These are phyloP conservation scores for Spea hammondii DNA, from an alignment of 2,797 vertebrate genomes.

Conservation along the genomic window DNA sequence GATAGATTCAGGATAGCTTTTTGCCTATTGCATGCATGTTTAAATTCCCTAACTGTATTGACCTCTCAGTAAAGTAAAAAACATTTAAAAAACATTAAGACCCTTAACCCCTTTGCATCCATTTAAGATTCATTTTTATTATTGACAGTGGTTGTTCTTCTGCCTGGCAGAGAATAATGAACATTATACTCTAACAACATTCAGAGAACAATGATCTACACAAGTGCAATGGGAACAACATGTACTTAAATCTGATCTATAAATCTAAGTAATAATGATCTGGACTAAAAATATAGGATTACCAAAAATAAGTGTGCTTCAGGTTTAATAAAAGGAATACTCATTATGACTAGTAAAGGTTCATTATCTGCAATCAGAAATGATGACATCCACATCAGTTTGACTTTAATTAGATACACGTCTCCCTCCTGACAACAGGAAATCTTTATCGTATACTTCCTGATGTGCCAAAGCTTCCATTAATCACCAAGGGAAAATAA, in stretches of 20 bases:
- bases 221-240: background rate
- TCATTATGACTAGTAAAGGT: constrained; percentile 11
- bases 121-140: too few species aligned
- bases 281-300: background rate
- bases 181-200: too few species aligned
- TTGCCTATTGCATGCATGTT: too few species aligned
- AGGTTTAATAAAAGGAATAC: background rate
- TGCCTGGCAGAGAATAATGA: too few species aligned
- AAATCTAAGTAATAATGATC: background rate
- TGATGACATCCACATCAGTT: constrained; percentile 13
- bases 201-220: background rate
- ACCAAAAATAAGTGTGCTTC: constrained; percentile 1
- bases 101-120: too few species aligned
- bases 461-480: constrained; percentile 37
- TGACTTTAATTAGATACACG: constrained; percentile 32
- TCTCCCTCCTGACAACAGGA: constrained; percentile 23
- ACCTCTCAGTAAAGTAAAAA: too few species aligned
- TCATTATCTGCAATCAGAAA: constrained; percentile 31
- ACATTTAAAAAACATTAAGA: too few species aligned
- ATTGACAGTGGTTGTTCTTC: too few species aligned
- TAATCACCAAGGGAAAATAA: constrained; percentile 12
- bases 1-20: too few species aligned
- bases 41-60: too few species aligned
- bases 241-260: background rate
- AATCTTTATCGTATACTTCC: constrained; percentile 40